Conservation (phyloP, 2,113 vertebrate species). For the Rhipidura dahli region DNA sequence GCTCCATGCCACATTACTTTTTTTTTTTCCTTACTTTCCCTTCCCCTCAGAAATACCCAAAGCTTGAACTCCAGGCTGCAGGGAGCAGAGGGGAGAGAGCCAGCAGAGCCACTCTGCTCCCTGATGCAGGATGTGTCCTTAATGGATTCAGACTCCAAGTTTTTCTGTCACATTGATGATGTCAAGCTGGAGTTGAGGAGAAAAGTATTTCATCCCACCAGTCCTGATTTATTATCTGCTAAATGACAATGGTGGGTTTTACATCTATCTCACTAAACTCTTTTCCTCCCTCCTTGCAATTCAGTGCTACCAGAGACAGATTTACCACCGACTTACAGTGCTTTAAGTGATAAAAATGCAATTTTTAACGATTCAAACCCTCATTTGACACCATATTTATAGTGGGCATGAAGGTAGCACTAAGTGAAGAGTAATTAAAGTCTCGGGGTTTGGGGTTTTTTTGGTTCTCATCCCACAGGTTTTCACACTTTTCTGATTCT, state of each 20-base stretch:
- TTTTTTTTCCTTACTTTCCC: not conserved
- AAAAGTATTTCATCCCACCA: not conserved
- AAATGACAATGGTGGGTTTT: not conserved
- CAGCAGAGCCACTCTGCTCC: not conserved
- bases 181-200: not conserved
- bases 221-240: not conserved
- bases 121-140: not conserved
- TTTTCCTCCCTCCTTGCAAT: not conserved
- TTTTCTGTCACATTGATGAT: not conserved
- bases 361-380: not conserved
- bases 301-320: not conserved
- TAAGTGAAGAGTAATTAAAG: not conserved
- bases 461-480: not conserved
- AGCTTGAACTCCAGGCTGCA: not conserved
- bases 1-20: not conserved
- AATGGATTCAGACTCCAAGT: not conserved
- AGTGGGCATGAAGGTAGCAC: not conserved
- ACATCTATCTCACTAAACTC: not conserved
- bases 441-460: not conserved
- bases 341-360: not conserved
- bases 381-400: not conserved
- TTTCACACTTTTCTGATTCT: not conserved
- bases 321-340: not conserved
- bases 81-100: not conserved
- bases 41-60: not conserved